These are phyloP conservation scores for Heteromurus nitidus DNA, from an alignment of 2,888 invertebrate genomes.

Conservation along the genomic window DNA sequence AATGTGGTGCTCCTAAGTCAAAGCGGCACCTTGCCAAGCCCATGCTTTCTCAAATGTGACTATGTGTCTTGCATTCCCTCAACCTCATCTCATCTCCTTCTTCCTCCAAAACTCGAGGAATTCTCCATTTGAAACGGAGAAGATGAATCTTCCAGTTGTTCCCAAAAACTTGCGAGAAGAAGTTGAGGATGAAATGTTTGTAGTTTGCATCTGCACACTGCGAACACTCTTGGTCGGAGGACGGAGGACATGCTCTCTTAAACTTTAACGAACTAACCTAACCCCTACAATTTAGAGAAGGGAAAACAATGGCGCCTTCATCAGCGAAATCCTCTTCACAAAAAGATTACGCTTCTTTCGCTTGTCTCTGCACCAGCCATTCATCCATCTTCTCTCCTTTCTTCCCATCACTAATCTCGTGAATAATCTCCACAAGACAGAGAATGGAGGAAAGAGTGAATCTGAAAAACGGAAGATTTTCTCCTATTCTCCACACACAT, in stretches of 20 bases:
- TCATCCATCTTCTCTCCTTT: conserved; percentile 5
- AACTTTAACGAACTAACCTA: no score
- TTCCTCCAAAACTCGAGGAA: not conserved
- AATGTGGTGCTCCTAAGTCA: conserved; percentile 12
- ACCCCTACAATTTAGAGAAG: conserved; percentile 19
- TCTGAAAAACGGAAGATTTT: not conserved
- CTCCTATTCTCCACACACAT: not conserved
- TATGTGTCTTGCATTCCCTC: not conserved
- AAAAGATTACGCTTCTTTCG: not conserved
- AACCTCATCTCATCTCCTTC: not conserved
- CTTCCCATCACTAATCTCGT: not conserved
- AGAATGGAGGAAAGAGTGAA: not conserved
- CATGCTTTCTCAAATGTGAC: not conserved
- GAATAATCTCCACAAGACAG: not conserved
- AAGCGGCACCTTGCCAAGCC: conserved; percentile 45
- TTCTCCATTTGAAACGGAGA: not conserved
- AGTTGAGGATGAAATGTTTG: no score
- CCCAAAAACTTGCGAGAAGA: no score
- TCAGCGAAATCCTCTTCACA: not conserved
- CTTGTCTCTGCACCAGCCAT: conserved; percentile 4
- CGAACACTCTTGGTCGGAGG: no score
- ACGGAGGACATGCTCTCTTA: no score
- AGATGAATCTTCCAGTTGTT: no score
- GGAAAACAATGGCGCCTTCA: conserved; percentile 50
- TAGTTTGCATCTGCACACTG: no score